Base-by-base conservation (phyloP, 2,888 invertebrate species). In the Chymomyza procnemis region DNA sequence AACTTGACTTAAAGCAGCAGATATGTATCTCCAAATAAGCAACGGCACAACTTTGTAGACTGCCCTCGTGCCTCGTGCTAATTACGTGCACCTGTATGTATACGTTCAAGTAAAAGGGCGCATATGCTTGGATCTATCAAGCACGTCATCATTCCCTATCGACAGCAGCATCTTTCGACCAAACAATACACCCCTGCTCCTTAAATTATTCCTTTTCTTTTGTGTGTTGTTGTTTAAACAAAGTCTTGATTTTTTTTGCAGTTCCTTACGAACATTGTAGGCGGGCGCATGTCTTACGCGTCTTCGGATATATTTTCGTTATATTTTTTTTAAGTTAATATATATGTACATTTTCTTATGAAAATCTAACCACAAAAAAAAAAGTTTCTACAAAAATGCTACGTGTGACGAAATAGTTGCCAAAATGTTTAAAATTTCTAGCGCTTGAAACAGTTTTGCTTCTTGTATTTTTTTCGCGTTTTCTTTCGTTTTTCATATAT, bases 131-230 rank as follows among this genome's bases (percentile, higher is more conserved):
- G 54, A 46, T 54, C 21, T 86, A 80, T 80, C 86, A 66, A 73
- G 80, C 81, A 86, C 81, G 84, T 86, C 80, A 86, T 86, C 85
- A 56, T 61, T 62, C 58, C 41, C 55, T 72, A 83, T 80, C 80
- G 55, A 48, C 66, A 75, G 66, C 78, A 80, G 70, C 61, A 61
- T 26, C 70, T 58, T 66, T 54, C 19, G n/a, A 4, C 50, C 57
- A 6, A 41, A 9, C 34, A 41, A 41, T 5, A 3, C 3, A 12
- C 34, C 34, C 34, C 34, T 41, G 12, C 34, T 41, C 34, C 34
- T 12, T 41, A 9, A 12, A 12, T 41, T 12, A 12, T 41, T 41
- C 12, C 9, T 41, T 41, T 6, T 26, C 9, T 41, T 41, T 6
- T 26, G 9, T 41, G 34, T 41, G 34, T 41, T 41, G 34, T 41